Evolutionary conservation across 2,888 invertebrate genomes (phyloP), one percentile per base, ranked within the genome.

Genomic region (Pseudoips prasinana): DNA sequence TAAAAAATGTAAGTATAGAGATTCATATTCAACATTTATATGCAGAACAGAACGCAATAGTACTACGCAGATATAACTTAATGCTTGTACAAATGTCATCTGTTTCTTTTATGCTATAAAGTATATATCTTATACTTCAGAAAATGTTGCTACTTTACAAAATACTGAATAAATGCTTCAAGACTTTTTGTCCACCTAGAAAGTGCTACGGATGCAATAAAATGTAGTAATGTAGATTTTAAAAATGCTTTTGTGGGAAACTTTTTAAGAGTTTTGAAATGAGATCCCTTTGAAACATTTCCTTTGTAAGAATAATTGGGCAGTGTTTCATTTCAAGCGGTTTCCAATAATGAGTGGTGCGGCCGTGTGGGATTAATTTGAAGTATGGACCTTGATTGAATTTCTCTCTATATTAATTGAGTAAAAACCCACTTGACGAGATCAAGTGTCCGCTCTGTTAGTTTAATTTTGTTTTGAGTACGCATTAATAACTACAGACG

Each of bases 371-470:
- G 53, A 67, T 67, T 67, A 65, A 69, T 67, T 66, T 64, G 54
- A 64, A 68, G 56, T 59, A 40, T 57, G 42, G 50, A 56, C 60
- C 59, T 56, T 62, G 65, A 73, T 77, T 69, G 69, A 64, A 67
- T 74, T 72, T 66, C 71, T 43, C 50, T 47, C 58, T 60, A 58
- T 68, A 70, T 71, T 72, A 68, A 72, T 66, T 69, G 64, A 40
- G 47, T 62, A 47, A 64, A 59, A 56, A 50, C 58, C 36, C 46
- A 54, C 54, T 49, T 43, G 40, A 34, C 32, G 33, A 52, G 48
- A 65, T 66, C 51, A 51, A 64, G 60, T 58, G 46, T 51, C 39
- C 38, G 33, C 33, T 39, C 25, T 29, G 37, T 39, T 52, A 43
- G 33, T 46, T 39, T 35, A 34, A 34, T 40, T 10, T 37, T 39